phyloP scores from a whole-genome alignment of 2,113 vertebrate genomes.

The Calidris pygmaea region DNA sequence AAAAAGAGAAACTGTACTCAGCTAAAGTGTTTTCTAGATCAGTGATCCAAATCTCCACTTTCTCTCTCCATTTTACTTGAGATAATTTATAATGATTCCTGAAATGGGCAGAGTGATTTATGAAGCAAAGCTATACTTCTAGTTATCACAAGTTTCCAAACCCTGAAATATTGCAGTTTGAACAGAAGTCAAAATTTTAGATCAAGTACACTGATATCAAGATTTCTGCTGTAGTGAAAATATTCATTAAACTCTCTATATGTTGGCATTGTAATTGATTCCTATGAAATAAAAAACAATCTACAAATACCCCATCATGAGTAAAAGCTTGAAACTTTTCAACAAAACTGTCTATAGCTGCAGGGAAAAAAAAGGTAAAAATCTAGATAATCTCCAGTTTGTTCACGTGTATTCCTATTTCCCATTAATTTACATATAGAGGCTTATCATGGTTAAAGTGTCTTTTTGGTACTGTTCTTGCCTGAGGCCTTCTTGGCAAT shows the following conservation, averaged over 20 bases:
- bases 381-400: background rate
- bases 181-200: background rate
- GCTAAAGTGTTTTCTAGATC: background rate
- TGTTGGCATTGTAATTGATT: background rate
- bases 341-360: background rate
- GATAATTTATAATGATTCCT: background rate
- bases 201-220: background rate
- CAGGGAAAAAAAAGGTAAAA: background rate
- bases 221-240: background rate
- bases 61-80: background rate
- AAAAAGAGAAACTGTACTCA: background rate
- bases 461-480: background rate
- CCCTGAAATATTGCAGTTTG: background rate
- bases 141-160: background rate
- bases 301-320: background rate
- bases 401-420: background rate
- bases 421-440: background rate
- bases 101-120: background rate
- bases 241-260: background rate
- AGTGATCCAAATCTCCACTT: background rate
- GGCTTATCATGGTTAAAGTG: background rate
- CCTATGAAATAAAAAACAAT: background rate
- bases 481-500: background rate
- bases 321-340: background rate
- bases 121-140: background rate